Evolutionary conservation across 2,888 invertebrate genomes (phyloP).

Genomic region (Phrixothrix hirtus): DNA sequence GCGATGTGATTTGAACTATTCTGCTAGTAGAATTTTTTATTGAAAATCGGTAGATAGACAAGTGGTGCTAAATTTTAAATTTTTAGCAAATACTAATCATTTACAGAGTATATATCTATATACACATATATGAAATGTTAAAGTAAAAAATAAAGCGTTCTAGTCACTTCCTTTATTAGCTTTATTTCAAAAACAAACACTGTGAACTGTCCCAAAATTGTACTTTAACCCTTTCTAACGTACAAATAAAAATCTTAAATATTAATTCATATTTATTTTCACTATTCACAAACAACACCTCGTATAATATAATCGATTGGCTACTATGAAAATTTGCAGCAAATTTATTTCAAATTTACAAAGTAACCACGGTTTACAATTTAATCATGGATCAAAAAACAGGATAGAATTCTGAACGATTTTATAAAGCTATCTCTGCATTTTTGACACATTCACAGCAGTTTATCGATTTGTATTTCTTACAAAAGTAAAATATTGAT

Average conservation of each 20-base stretch:
- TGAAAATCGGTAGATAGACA: constrained; percentile 16
- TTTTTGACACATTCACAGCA: constrained; percentile 1
- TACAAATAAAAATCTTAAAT: not conserved
- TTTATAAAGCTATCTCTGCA: not conserved
- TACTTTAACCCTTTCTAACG: not conserved
- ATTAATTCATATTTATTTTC: constrained; percentile 18
- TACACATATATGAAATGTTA: constrained; percentile 24
- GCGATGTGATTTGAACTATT: constrained; percentile 17
- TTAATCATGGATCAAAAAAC: constrained; percentile 3
- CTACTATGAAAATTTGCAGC: constrained; percentile 22
- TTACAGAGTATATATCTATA: constrained; percentile 24
- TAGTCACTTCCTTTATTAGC: constrained; percentile 3
- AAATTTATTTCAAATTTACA: constrained; percentile 18
- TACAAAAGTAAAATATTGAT: constrained; percentile 20
- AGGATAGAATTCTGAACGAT: not conserved
- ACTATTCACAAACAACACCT: constrained; percentile 31
- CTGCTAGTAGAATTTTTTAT: constrained; percentile 18
- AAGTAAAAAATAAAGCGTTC: constrained; percentile 22
- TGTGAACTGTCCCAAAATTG: no score
- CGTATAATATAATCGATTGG: constrained; percentile 21
- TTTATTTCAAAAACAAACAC: no score
- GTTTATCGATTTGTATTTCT: constrained; percentile 11
- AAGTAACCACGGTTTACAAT: constrained; percentile 5
- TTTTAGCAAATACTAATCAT: constrained; percentile 23
- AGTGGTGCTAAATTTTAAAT: constrained; percentile 25